Evolutionary conservation across 2,888 invertebrate species (phyloP).

Genomic region (Noctua pronuba): DNA sequence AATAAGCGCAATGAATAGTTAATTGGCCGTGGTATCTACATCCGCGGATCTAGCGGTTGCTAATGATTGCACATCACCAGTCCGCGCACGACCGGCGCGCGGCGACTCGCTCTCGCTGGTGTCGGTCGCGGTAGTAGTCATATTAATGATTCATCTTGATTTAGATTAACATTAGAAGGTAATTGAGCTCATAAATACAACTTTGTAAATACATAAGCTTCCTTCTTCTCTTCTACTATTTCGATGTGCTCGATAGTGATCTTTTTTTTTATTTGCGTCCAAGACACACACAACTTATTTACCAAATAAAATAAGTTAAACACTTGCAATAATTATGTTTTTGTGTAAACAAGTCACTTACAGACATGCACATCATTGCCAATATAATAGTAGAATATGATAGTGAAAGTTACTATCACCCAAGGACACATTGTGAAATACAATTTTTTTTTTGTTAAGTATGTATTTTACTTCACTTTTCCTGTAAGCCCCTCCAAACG

Average conservation of each 20-base stretch:
- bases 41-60: conserved; percentile 50
- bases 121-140: background rate
- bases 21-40: conserved; percentile 40
- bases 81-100: conserved; percentile 9
- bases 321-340: background rate
- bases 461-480: background rate
- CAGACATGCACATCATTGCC: background rate
- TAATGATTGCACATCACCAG: conserved; percentile 31
- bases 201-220: background rate
- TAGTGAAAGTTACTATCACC: background rate
- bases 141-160: conserved; percentile 30
- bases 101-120: background rate
- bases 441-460: fast-evolving
- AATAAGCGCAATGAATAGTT: conserved; percentile 37
- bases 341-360: background rate
- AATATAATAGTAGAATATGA: background rate
- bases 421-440: background rate
- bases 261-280: background rate
- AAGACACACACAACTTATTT: background rate
- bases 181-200: conserved; percentile 4
- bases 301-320: background rate
- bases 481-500: background rate
- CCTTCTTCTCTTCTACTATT: background rate
- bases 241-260: background rate
- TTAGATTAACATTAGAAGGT: background rate